Conservation (phyloP, 2,888 invertebrate species). For the Mythimna loreyi region DNA sequence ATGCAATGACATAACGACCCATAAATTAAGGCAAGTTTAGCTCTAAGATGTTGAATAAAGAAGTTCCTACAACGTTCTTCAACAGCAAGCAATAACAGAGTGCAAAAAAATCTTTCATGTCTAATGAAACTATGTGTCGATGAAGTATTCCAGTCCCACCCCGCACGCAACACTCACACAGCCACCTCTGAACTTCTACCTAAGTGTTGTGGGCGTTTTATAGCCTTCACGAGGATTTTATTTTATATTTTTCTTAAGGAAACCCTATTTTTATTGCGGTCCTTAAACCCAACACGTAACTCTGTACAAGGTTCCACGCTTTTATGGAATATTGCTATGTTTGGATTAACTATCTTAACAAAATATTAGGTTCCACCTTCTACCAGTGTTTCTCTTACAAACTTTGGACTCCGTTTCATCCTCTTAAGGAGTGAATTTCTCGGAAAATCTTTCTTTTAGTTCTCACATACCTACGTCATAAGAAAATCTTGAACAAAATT, state of each 20-base stretch:
- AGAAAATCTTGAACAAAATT: no score
- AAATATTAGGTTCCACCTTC: background rate
- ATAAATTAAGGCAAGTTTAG: no score
- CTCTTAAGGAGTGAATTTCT: no score
- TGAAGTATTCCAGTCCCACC: slow-evolving; percentile 9
- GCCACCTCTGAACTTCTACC: slow-evolving; percentile 17
- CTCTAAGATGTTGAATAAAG: background rate
- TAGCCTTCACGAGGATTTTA: slow-evolving; percentile 37
- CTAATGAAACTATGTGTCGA: background rate
- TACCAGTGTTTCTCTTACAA: no score
- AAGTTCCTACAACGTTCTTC: background rate
- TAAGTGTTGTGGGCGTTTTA: slow-evolving; percentile 47
- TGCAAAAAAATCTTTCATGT: background rate
- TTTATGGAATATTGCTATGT: background rate
- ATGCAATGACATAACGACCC: no score
- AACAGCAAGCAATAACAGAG: no score
- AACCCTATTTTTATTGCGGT: slow-evolving; percentile 49
- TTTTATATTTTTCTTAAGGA: slow-evolving; percentile 36
- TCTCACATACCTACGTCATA: no score
- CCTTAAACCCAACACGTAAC: slow-evolving; percentile 45
- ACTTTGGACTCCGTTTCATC: no score
- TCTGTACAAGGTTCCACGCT: slow-evolving; percentile 19
- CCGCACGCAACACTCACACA: background rate
- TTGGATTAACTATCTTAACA: background rate
- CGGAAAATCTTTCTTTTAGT: no score